phyloP scores from a whole-genome alignment of 2,113 vertebrate genomes.

The Mobula birostris region DNA sequence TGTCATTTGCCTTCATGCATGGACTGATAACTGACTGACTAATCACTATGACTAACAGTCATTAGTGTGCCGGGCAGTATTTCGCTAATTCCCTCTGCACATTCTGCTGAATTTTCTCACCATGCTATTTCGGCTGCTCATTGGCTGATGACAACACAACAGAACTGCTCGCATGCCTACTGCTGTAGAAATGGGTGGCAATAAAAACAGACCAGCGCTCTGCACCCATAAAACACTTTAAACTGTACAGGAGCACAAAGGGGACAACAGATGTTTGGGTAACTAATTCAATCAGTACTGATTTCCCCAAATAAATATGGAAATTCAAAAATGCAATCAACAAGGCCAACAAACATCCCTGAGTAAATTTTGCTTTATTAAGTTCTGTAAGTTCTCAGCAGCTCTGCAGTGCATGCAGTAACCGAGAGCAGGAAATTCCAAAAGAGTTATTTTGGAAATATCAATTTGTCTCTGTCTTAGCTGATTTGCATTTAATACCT shows the following conservation, averaged over 20 bases:
- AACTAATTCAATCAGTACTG: neutral
- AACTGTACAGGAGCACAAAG: neutral
- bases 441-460: neutral
- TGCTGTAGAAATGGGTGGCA: neutral
- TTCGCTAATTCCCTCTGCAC: no score
- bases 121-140: neutral
- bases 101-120: no score
- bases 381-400: neutral
- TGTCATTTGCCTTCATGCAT: no score
- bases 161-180: neutral
- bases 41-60: no score
- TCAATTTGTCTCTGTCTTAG: neutral
- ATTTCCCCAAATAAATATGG: neutral
- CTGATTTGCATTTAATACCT: neutral
- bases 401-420: neutral
- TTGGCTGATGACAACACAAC: neutral
- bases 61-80: no score
- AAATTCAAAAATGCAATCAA: neutral
- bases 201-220: neutral
- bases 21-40: no score
- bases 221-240: neutral
- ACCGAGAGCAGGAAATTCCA: neutral
- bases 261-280: neutral
- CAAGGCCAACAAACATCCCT: neutral
- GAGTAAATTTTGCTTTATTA: neutral